Conservation (phyloP, 2,113 vertebrate species). For the Pungitius pungitius region DNA sequence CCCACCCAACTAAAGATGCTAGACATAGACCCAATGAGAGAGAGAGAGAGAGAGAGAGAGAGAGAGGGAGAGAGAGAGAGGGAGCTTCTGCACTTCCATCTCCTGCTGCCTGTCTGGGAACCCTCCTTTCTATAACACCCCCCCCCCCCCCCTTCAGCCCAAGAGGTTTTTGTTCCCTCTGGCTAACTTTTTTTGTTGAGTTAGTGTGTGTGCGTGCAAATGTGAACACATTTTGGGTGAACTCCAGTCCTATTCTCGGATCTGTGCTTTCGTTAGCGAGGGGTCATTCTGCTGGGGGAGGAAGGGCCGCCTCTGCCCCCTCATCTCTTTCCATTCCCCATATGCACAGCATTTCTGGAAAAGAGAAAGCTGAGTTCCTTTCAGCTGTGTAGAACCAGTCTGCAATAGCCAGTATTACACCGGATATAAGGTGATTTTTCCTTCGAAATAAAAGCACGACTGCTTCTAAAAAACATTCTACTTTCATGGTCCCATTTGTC, state of each 20-base stretch:
- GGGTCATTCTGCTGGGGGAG: not conserved
- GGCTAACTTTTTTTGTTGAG: conserved; percentile 67
- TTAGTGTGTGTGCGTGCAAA: conserved; percentile 3
- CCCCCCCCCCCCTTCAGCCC: conserved; percentile 28
- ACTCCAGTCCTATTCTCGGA: conserved; percentile 2
- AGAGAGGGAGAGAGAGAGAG: conserved; percentile 29
- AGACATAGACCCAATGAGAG: conserved; percentile 53
- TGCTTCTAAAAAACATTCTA: not conserved
- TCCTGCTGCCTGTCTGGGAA: conserved; percentile 62
- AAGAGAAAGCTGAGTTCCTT: conserved; percentile 47
- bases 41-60: conserved; percentile 24
- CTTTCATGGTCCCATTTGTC: not conserved
- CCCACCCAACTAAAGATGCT: conserved; percentile 64
- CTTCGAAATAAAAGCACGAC: conserved; percentile 68
- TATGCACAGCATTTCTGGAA: conserved; percentile 53
- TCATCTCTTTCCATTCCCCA: conserved; percentile 33
- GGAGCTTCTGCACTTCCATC: conserved; percentile 55
- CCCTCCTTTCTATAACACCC: conserved; percentile 49
- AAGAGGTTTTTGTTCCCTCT: conserved; percentile 70
- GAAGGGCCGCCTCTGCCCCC: not conserved
- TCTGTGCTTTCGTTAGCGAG: conserved; percentile 23
- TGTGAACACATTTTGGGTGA: conserved; percentile 25
- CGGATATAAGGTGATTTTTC: conserved; percentile 30
- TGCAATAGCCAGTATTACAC: conserved; percentile 30
- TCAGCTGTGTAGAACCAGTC: conserved; percentile 33